Conservation (phyloP, 2,888 invertebrate genomes). For the Drosophila sordidapex region DNA sequence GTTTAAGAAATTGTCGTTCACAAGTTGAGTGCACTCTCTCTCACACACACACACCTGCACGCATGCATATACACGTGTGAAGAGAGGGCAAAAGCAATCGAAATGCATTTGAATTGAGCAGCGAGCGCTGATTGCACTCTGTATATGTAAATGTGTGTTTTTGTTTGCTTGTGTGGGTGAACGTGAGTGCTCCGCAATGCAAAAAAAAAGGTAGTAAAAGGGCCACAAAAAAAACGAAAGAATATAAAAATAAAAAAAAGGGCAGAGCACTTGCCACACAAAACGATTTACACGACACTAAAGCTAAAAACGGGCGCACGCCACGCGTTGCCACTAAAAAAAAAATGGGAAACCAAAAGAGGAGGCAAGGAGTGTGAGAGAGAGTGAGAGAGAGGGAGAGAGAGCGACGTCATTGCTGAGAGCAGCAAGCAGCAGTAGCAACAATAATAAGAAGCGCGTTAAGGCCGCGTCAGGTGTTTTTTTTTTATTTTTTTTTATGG, state of each 20-base stretch:
- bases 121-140: conserved; percentile 49
- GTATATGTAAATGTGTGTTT: conserved; percentile 10
- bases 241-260: conserved; percentile 40
- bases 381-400: conserved; percentile 15
- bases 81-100: conserved; percentile 64
- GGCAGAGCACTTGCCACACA: conserved; percentile 71
- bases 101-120: conserved; percentile 77
- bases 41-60: conserved; percentile 6
- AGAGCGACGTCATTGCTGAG: conserved; percentile 55
- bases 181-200: conserved; percentile 44
- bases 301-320: conserved; percentile 63
- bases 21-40: conserved; percentile 72
- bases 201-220: conserved; percentile 49
- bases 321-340: conserved; percentile 38
- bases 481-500: conserved; percentile 64
- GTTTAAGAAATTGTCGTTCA: conserved; percentile 57
- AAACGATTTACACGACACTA: conserved; percentile 78
- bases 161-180: conserved; percentile 26
- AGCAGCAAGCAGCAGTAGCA: conserved; percentile 33
- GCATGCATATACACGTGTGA: neutral
- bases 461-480: conserved; percentile 60
- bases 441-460: conserved; percentile 56
- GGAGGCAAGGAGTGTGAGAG: conserved; percentile 20
- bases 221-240: conserved; percentile 36
- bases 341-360: conserved; percentile 7